These are phyloP conservation scores for Rhagium mordax DNA, from an alignment of 2,888 invertebrate species.

Conservation along the genomic window DNA sequence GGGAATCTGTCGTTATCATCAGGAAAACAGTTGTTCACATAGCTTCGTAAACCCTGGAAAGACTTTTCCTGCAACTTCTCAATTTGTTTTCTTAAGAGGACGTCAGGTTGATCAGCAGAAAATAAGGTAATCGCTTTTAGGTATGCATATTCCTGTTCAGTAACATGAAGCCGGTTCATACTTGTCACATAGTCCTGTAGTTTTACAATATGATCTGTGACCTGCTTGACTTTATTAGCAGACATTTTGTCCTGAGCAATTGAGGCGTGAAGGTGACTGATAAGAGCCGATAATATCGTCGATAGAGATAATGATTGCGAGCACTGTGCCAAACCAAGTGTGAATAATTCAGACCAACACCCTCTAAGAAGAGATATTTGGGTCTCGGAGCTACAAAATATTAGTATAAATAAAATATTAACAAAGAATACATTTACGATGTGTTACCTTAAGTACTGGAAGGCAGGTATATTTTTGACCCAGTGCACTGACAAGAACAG, in stretches of 20 bases:
- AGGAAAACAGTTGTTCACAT: conserved; percentile 69
- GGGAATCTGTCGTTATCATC: conserved; percentile 74
- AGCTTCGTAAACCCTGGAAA: conserved; percentile 74
- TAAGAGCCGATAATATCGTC: conserved; percentile 87
- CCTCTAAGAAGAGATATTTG: conserved; percentile 88
- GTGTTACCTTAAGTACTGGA: conserved; percentile 82
- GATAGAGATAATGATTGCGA: conserved; percentile 83
- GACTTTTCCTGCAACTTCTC: conserved; percentile 77
- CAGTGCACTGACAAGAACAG: conserved; percentile 93
- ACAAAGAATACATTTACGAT: not conserved
- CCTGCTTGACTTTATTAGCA: conserved; percentile 79
- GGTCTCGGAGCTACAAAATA: conserved; percentile 80
- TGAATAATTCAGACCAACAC: conserved; percentile 95
- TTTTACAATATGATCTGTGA: conserved; percentile 85
- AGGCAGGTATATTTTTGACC: conserved; percentile 88
- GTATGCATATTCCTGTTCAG: conserved; percentile 90
- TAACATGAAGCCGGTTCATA: conserved; percentile 82
- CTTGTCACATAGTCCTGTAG: conserved; percentile 87
- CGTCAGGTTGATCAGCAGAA: conserved; percentile 72
- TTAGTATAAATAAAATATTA: conserved; percentile 27
- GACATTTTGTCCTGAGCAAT: conserved; percentile 84
- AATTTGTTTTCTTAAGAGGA: conserved; percentile 71
- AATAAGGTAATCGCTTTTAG: conserved; percentile 85
- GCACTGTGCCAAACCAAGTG: conserved; percentile 91
- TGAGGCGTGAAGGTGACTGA: conserved; percentile 84